Evolutionary conservation across 2,113 vertebrate genomes (phyloP).

Genomic region (Xenopus laevis): DNA sequence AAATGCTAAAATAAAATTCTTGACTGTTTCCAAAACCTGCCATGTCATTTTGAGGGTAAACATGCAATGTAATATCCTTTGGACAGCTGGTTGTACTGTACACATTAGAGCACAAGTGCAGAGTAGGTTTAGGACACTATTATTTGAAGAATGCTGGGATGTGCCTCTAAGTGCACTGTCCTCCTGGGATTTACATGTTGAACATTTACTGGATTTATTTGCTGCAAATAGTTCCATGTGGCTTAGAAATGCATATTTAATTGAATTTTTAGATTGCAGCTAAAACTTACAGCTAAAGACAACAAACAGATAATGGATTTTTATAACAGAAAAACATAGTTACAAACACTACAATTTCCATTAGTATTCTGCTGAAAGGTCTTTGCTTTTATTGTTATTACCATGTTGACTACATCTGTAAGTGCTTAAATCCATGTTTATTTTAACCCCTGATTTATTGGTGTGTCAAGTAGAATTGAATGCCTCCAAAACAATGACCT

Average conservation of each 20-base stretch:
- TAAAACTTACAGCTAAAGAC: conserved; percentile 45
- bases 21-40: too few relatives aligned
- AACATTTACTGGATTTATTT: conserved; percentile 60
- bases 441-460: too few relatives aligned
- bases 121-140: conserved; percentile 12
- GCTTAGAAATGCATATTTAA: conserved; percentile 50
- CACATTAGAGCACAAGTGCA: conserved; percentile 14
- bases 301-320: conserved; percentile 58
- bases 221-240: conserved; percentile 54
- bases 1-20: too few relatives aligned
- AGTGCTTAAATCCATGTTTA: too few relatives aligned
- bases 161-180: conserved; percentile 24
- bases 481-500: too few relatives aligned
- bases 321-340: conserved; percentile 52
- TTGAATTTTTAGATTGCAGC: conserved; percentile 52
- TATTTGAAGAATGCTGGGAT: conserved; percentile 13
- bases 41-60: too few relatives aligned
- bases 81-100: background rate
- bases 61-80: background rate
- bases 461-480: too few relatives aligned
- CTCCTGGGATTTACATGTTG: conserved; percentile 60
- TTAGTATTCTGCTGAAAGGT: conserved; percentile 45
- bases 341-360: conserved; percentile 48
- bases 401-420: background rate
- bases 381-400: background rate